Percentiles rank a stretch among this genome's conserved stretches.
These are phyloP conservation scores for Psilopogon haemacephalus DNA, from an alignment of 2,113 vertebrate genomes.

Conservation along the genomic window DNA sequence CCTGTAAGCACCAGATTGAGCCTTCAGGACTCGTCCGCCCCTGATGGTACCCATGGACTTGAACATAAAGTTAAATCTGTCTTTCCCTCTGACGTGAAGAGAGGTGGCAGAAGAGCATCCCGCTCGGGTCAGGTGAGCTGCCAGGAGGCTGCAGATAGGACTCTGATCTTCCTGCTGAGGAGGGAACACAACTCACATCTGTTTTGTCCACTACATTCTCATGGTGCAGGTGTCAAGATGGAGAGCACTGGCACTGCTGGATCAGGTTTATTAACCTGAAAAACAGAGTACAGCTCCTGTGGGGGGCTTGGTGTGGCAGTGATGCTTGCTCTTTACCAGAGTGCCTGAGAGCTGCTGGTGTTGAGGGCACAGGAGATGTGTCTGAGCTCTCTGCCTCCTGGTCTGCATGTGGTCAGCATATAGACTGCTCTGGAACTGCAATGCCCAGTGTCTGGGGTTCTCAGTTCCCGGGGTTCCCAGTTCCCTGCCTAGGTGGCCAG, in stretches of 20 bases:
- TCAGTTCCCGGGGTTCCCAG: background rate
- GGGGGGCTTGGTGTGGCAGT: background rate
- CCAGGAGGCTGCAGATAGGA: background rate
- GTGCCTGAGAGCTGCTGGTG: background rate
- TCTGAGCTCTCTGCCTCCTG: background rate
- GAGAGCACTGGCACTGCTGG: background rate
- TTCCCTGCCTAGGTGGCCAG: background rate
- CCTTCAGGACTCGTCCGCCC: background rate
- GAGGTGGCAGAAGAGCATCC: background rate
- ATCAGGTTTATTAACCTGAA: background rate
- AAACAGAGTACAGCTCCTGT: background rate
- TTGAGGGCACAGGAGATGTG: accelerated
- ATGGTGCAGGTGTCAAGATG: background rate
- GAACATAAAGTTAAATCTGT: accelerated
- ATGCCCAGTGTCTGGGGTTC: background rate
- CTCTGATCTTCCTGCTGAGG: background rate
- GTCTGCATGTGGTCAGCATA: accelerated
- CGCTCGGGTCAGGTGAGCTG: background rate
- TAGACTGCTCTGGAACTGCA: background rate
- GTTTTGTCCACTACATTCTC: background rate
- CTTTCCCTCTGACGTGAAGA: background rate
- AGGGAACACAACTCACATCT: background rate
- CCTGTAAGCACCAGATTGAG: background rate
- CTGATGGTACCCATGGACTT: background rate
- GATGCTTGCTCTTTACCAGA: accelerated